Percentiles rank a stretch among this genome's conserved stretches.
Evolutionary conservation across 2,888 invertebrate genomes (phyloP).

Genomic region (Catocala fraxini): DNA sequence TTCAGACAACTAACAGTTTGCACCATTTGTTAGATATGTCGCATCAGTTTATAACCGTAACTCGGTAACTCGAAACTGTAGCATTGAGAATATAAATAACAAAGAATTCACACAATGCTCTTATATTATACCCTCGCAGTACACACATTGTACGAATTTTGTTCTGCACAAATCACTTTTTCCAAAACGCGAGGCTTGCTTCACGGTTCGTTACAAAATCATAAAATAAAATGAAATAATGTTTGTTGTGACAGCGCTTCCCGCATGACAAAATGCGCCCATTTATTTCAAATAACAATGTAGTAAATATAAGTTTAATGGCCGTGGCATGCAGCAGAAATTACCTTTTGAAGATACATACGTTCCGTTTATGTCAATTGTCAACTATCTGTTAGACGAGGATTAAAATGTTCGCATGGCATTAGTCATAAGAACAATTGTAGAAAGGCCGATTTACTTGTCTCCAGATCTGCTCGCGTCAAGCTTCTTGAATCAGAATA

Average conservation of each 20-base stretch:
- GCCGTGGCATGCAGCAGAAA: constrained; percentile 75
- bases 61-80: constrained; percentile 38
- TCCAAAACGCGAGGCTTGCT: constrained; percentile 73
- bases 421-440: constrained; percentile 2
- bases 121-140: constrained; percentile 54
- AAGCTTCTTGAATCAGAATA: no score
- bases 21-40: constrained; percentile 21
- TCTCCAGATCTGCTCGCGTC: no score
- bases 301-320: constrained; percentile 80
- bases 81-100: constrained; percentile 59
- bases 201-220: constrained; percentile 82
- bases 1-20: constrained; percentile 9
- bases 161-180: constrained; percentile 73
- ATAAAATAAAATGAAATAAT: constrained; percentile 84
- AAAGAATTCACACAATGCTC: constrained; percentile 57
- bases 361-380: constrained; percentile 53
- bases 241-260: constrained; percentile 85
- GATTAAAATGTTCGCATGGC: constrained; percentile 32
- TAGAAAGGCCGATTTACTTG: no score
- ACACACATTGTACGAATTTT: constrained; percentile 61
- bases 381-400: neutral
- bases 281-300: constrained; percentile 84
- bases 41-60: constrained; percentile 17
- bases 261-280: constrained; percentile 82
- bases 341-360: constrained; percentile 69